Evolutionary conservation across 2,113 vertebrate species (phyloP).

Genomic region (Pygoscelis antarcticus): DNA sequence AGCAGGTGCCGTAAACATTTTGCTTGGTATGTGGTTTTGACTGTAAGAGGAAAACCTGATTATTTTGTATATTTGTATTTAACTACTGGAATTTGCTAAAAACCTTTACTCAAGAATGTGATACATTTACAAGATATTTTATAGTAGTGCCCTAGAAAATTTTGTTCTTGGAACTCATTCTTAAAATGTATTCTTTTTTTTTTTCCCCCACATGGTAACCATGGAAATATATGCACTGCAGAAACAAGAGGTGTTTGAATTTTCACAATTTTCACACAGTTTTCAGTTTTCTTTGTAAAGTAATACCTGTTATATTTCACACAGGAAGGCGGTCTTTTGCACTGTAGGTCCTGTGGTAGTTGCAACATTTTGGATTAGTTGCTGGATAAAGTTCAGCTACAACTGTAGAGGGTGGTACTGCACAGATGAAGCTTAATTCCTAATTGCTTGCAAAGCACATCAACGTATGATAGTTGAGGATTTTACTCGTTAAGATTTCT

Average conservation of each 20-base stretch:
- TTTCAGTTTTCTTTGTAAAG: background rate
- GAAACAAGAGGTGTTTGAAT: constrained; percentile 1
- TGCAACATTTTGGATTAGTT: background rate
- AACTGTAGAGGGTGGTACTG: background rate
- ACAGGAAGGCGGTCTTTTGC: background rate
- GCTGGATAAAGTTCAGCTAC: background rate
- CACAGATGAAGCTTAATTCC: background rate
- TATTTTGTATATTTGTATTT: background rate
- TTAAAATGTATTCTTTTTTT: background rate
- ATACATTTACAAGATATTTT: background rate
- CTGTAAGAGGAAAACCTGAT: background rate
- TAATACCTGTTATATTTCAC: background rate
- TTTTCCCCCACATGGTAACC: background rate
- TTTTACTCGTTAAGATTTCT: background rate
- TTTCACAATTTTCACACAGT: background rate
- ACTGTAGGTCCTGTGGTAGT: background rate
- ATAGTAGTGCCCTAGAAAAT: constrained; percentile 2
- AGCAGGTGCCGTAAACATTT: background rate
- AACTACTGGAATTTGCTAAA: background rate
- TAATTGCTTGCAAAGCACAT: background rate
- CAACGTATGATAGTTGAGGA: background rate
- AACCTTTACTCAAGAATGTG: background rate
- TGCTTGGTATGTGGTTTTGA: background rate
- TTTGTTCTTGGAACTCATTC: constrained; percentile 21
- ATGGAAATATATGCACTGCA: background rate